phyloP scores from a whole-genome alignment of 2,888 invertebrate genomes.

The Salticus scenicus region DNA sequence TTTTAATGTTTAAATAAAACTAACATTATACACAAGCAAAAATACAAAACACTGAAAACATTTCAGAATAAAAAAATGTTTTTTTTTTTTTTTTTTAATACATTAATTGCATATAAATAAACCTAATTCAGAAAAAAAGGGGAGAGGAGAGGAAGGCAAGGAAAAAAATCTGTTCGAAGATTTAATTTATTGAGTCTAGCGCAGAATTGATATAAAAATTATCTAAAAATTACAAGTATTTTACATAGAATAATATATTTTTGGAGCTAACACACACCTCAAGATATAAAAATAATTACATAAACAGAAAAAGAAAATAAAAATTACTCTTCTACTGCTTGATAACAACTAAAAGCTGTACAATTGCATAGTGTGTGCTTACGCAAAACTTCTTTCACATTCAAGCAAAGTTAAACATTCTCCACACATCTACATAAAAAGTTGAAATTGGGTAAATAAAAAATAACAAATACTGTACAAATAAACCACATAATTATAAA shows the following conservation, averaged over 20 bases:
- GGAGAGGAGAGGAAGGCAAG: no score
- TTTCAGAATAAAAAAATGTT: neutral
- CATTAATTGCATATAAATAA: neutral
- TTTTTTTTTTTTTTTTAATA: no score
- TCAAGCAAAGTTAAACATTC: conserved; percentile 24
- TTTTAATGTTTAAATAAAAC: neutral
- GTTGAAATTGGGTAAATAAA: conserved; percentile 18
- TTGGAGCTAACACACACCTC: neutral
- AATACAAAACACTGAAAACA: neutral
- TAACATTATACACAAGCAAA: neutral
- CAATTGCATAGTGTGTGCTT: conserved; percentile 18
- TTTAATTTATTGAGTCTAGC: neutral
- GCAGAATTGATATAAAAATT: neutral
- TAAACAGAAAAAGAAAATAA: no score
- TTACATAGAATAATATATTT: conserved; percentile 3
- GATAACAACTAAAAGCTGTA: conserved; percentile 19
- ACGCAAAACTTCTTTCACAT: no score
- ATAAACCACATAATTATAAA: conserved; percentile 42
- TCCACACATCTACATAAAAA: conserved; percentile 32
- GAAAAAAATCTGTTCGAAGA: neutral
- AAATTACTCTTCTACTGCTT: neutral
- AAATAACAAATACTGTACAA: conserved; percentile 61
- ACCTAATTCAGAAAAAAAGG: no score
- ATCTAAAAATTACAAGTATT: conserved; percentile 1
- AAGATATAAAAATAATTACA: neutral